These are phyloP conservation scores for Spongia lamella DNA, from an alignment of 37 sponge, comb jelly and placozoan genomes.

Conservation along the genomic window DNA sequence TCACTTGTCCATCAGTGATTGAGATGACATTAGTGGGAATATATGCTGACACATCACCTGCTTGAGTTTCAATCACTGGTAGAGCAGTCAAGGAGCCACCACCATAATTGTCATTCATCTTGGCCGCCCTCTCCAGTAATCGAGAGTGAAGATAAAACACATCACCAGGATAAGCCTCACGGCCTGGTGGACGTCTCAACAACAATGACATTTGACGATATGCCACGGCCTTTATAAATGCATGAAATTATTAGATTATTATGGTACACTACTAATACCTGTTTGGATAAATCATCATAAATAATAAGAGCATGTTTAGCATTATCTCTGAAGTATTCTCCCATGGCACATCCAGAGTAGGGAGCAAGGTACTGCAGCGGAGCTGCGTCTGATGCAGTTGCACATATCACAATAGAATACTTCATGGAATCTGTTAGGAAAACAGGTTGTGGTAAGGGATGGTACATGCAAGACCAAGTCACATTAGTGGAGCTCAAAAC, in stretches of 20 bases:
- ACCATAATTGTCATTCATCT: conserved; percentile 96
- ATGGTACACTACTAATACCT: conserved; percentile 49
- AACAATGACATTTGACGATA: conserved; percentile 99
- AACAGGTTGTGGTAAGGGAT: background rate
- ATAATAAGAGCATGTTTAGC: conserved; percentile 98
- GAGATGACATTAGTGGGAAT: conserved; percentile 99
- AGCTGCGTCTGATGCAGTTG: conserved; percentile 99
- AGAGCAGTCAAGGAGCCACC: conserved; percentile 98
- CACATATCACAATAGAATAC: conserved; percentile 94
- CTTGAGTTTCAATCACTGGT: conserved; percentile 99
- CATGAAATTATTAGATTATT: background rate
- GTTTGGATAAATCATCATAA: conserved; percentile 98
- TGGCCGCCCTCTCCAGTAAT: conserved; percentile 97
- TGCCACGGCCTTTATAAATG: conserved; percentile 93
- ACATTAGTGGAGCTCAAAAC: background rate
- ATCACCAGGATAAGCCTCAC: conserved; percentile 99
- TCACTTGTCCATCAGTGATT: conserved; percentile 97
- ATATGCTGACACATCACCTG: conserved; percentile 99
- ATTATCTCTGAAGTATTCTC: conserved; percentile 98
- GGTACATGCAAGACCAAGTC: background rate
- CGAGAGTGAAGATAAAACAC: conserved; percentile 99
- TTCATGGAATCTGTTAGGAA: conserved; percentile 87
- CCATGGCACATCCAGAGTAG: conserved; percentile 98
- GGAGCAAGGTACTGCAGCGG: conserved; percentile 98
- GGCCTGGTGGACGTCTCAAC: conserved; percentile 95